A percentile compares a stretch with the other conserved stretches of the same genome.
These are phyloP conservation scores for Nephrotoma appendiculata DNA, from an alignment of 2,888 invertebrate species.

Conservation along the genomic window DNA sequence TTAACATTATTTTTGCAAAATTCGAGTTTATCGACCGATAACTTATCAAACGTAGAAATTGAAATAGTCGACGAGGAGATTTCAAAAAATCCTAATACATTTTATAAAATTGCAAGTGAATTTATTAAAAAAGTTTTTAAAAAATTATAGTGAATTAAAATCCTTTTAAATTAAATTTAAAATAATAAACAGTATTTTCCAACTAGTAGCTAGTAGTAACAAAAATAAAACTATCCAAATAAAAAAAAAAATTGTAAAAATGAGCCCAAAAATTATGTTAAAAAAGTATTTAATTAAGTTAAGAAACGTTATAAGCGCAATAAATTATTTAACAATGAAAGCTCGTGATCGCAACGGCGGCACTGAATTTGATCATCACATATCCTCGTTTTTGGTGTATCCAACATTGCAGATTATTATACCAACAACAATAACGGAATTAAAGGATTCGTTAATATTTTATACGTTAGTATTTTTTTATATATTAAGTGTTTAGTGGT, in stretches of 20 bases:
- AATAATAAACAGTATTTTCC: background rate
- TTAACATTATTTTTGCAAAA: background rate
- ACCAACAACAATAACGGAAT: constrained; percentile 35
- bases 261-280: constrained; percentile 21
- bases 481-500: background rate
- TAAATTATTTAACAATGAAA: constrained; percentile 13
- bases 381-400: constrained; percentile 29
- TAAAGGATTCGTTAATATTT: constrained; percentile 34
- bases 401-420: constrained; percentile 36
- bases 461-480: constrained; percentile 33
- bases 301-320: constrained; percentile 22
- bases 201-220: background rate
- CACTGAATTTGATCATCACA: constrained; percentile 1
- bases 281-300: constrained; percentile 30
- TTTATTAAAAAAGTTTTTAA: background rate
- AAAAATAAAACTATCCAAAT: background rate
- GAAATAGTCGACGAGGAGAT: background rate
- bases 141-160: background rate
- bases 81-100: background rate
- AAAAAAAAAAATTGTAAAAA: background rate
- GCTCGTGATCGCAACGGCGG: constrained; percentile 2
- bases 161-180: background rate
- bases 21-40: background rate
- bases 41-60: background rate
- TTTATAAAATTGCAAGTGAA: background rate